Conservation (phyloP, 2,888 invertebrate species). For the Trichopria drosophilae region DNA sequence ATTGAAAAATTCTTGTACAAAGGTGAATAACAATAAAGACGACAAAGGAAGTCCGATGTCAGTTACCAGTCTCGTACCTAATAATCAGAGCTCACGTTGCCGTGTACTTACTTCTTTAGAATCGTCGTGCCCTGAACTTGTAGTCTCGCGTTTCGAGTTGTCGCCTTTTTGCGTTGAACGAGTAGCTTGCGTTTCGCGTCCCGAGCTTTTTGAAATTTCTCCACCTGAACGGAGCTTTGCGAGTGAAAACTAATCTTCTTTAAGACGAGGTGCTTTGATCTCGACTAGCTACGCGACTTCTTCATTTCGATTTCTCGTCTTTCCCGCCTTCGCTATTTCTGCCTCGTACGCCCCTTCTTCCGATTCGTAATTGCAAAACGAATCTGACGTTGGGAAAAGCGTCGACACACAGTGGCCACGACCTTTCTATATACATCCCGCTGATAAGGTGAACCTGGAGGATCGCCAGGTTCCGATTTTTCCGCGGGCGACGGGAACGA, state of each 20-base stretch:
- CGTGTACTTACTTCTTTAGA: too few species aligned
- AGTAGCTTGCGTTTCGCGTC: too few species aligned
- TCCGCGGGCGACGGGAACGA: conserved; percentile 11
- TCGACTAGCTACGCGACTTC: conserved; percentile 1
- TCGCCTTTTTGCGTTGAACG: too few species aligned
- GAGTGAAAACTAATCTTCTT: conserved; percentile 17
- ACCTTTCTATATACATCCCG: too few species aligned
- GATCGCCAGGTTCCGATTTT: conserved; percentile 45
- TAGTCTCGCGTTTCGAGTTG: too few species aligned
- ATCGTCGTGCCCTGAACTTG: too few species aligned
- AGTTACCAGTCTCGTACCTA: too few species aligned
- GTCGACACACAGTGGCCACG: too few species aligned
- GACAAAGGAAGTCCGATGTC: too few species aligned
- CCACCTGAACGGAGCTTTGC: conserved; percentile 8
- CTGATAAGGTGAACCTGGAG: conserved; percentile 44
- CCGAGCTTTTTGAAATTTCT: conserved; percentile 17
- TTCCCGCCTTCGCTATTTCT: conserved; percentile 5
- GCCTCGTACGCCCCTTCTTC: conserved; percentile 20
- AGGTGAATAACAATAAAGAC: too few species aligned
- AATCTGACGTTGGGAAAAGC: conserved; percentile 26
- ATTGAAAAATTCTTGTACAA: too few species aligned
- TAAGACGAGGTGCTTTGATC: conserved; percentile 9
- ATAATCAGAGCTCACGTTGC: too few species aligned
- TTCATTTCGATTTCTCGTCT: conserved; percentile 26
- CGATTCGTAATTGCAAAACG: conserved; percentile 36